A percentile compares a stretch with the other conserved stretches of the same genome.
Evolutionary conservation across 1,140 invertebrate genomes (phyloP).

Genomic region (Arion vulgaris): DNA sequence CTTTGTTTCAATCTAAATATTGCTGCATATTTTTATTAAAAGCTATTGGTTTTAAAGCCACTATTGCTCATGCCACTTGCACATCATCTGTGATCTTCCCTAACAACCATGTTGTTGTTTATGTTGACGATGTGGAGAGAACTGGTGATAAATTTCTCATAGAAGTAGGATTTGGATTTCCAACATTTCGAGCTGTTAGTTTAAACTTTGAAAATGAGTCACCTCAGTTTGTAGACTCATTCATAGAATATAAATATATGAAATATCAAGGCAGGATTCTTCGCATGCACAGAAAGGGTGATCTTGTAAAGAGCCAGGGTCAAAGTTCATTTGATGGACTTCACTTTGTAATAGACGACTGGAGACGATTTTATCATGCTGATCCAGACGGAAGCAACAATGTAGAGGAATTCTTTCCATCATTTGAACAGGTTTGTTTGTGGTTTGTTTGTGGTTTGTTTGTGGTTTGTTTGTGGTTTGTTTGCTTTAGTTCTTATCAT

Average conservation of each 20-base stretch:
- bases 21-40: constrained; percentile 41
- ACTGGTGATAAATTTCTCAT: constrained; percentile 43
- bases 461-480: no score
- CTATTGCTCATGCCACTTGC: constrained; percentile 40
- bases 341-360: constrained; percentile 41
- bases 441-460: not conserved
- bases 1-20: constrained; percentile 48
- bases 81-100: constrained; percentile 38
- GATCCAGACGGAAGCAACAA: constrained; percentile 10
- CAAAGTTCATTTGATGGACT: constrained; percentile 25
- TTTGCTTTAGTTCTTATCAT: not conserved
- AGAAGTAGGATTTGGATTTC: constrained; percentile 43
- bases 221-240: constrained; percentile 41
- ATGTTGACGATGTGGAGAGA: constrained; percentile 40
- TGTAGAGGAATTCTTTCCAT: constrained; percentile 38
- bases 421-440: constrained; percentile 43
- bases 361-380: constrained; percentile 43
- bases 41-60: constrained; percentile 37
- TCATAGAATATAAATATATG: constrained; percentile 47
- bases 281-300: constrained; percentile 43
- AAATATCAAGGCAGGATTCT: constrained; percentile 47
- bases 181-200: constrained; percentile 43
- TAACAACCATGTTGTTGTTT: constrained; percentile 47
- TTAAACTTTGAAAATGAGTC: constrained; percentile 48
- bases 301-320: not conserved